A percentile compares a stretch with the other conserved stretches of the same genome.
Evolutionary conservation across 2,113 vertebrate genomes (phyloP).

Genomic region (Leptodactylus fuscus): DNA sequence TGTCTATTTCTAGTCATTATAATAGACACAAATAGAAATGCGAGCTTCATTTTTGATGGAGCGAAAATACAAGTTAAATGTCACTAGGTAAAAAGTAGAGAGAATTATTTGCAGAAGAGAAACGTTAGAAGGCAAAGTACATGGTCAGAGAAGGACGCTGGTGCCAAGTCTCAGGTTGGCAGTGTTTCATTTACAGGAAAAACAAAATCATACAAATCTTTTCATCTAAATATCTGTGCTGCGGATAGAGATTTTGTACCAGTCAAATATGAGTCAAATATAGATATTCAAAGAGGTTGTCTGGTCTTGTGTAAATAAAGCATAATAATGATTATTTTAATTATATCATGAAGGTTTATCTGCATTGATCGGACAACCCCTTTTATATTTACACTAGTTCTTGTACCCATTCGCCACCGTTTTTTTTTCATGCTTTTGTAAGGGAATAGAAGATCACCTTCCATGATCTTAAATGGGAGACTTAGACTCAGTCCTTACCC

Average conservation of each 20-base stretch:
- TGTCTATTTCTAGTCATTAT: not conserved
- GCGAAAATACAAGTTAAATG: slow-evolving; percentile 1
- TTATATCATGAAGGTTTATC: no score
- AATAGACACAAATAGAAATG: not conserved
- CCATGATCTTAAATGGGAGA: no score
- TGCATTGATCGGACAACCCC: no score
- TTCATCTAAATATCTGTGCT: not conserved
- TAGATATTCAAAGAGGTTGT: not conserved
- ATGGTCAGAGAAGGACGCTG: not conserved
- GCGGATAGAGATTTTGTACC: not conserved
- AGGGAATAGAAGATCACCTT: no score
- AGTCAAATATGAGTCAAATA: no score
- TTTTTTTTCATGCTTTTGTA: no score
- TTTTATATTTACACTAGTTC: no score
- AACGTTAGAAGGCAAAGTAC: not conserved
- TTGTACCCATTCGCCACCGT: no score
- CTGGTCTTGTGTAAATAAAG: not conserved
- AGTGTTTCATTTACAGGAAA: not conserved
- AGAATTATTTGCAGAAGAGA: slow-evolving; percentile 7
- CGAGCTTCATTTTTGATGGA: not conserved
- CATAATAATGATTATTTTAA: no score
- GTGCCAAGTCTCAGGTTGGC: not conserved
- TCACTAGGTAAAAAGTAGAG: slow-evolving; percentile 1
- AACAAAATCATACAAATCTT: not conserved
- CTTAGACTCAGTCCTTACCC: no score